These are phyloP conservation scores for Calliphora vicina DNA, from an alignment of 1,140 invertebrate genomes.

Conservation along the genomic window DNA sequence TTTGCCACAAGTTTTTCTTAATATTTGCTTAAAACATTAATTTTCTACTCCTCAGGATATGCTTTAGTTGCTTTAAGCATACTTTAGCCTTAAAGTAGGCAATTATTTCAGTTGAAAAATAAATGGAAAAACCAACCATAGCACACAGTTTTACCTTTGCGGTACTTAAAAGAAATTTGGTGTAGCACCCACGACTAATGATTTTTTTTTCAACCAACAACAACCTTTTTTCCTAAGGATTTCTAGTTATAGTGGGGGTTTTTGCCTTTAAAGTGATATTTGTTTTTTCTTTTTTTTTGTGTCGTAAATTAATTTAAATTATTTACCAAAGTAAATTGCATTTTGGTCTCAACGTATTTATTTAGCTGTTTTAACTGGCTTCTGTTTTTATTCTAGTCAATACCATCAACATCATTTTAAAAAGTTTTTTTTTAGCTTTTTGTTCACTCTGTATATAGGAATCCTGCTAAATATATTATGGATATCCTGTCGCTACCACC, in stretches of 20 bases:
- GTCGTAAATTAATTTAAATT: slow-evolving; percentile 6
- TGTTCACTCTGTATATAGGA: background rate
- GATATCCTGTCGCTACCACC: too few relatives aligned
- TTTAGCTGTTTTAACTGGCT: background rate
- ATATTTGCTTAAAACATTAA: too few relatives aligned
- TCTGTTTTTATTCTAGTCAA: background rate
- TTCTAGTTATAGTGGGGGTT: too few relatives aligned
- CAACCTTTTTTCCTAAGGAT: too few relatives aligned
- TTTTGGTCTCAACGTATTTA: background rate
- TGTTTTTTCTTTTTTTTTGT: background rate
- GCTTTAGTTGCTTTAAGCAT: background rate
- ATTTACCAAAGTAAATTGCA: slow-evolving; percentile 7
- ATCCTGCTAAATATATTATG: too few relatives aligned
- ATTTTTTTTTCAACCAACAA: too few relatives aligned
- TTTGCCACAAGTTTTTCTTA: too few relatives aligned
- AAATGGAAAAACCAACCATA: background rate
- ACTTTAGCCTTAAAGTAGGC: background rate
- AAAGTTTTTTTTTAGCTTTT: background rate
- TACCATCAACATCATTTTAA: background rate
- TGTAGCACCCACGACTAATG: too few relatives aligned
- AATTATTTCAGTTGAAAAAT: background rate
- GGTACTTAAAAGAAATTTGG: too few relatives aligned
- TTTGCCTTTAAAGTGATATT: background rate
- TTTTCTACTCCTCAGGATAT: too few relatives aligned
- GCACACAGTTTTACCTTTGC: background rate